Percentiles rank a stretch among this genome's conserved stretches.
phyloP scores from a whole-genome alignment of 2,113 vertebrate species.

The Amazona guildingii region DNA sequence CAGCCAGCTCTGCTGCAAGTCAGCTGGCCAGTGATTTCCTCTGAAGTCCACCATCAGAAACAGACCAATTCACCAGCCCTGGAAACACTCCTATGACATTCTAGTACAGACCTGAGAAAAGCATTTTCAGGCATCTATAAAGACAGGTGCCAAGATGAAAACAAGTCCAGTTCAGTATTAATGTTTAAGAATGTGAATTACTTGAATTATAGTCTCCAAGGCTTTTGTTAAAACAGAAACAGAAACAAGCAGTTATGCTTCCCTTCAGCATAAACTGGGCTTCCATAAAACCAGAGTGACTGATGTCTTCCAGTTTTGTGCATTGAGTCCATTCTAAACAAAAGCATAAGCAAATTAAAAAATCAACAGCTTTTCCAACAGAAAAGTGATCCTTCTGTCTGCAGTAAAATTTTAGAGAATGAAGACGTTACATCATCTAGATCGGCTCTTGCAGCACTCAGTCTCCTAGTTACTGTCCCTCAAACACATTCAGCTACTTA shows the following conservation, averaged over 20 bases:
- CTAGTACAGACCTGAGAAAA: background rate
- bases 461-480: background rate
- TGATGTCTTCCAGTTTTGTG: background rate
- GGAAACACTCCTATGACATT: background rate
- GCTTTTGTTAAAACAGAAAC: background rate
- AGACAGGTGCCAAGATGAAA: background rate
- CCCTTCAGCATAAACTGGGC: background rate
- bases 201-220: background rate
- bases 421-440: background rate
- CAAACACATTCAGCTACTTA: background rate
- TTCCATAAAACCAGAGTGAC: background rate
- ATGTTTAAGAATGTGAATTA: background rate
- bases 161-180: background rate
- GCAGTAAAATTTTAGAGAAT: background rate
- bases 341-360: background rate
- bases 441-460: background rate
- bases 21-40: background rate
- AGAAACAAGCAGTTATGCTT: background rate
- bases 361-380: background rate
- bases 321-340: background rate
- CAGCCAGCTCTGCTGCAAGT: background rate
- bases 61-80: background rate
- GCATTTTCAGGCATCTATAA: background rate
- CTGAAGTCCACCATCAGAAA: background rate
- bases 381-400: background rate